Conservation (phyloP, 2,888 invertebrate genomes). For the Diogma glabrata region DNA sequence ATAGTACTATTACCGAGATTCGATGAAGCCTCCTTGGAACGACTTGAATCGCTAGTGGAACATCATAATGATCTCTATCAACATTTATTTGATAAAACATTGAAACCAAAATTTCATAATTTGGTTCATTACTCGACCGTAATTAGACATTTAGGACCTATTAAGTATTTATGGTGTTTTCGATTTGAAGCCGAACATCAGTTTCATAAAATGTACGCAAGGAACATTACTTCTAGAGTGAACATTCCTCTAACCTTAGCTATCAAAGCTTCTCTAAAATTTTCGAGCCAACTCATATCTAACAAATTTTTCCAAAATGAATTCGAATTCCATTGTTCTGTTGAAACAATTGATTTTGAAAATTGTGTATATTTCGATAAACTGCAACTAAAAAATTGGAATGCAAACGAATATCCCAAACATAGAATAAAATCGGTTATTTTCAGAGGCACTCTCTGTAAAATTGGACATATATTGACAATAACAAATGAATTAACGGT, state of each 20-base stretch:
- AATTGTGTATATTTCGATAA: no score
- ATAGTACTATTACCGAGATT: constrained; percentile 12
- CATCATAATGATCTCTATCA: constrained; percentile 12
- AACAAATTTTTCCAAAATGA: background rate
- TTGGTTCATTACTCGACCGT: constrained; percentile 13
- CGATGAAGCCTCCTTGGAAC: constrained; percentile 10
- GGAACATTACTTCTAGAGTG: constrained; percentile 16
- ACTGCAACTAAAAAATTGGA: no score
- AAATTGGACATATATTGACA: background rate
- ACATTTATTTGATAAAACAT: constrained; percentile 8
- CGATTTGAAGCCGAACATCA: constrained; percentile 16
- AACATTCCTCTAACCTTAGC: constrained; percentile 15
- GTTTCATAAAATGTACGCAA: constrained; percentile 14
- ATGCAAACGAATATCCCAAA: no score
- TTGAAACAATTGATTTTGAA: background rate
- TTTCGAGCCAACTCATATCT: background rate
- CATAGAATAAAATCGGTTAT: no score
- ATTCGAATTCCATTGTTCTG: background rate
- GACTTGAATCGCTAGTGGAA: constrained; percentile 13
- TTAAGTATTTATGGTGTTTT: constrained; percentile 1
- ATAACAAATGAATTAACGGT: background rate
- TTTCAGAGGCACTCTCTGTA: constrained; percentile 3
- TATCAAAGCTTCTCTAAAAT: constrained; percentile 15
- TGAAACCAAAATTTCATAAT: constrained; percentile 16
- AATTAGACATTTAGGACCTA: background rate